A percentile compares a stretch with the other conserved stretches of the same genome.
phyloP scores from a whole-genome alignment of 2,888 invertebrate species.

The Eilema sororculum region DNA sequence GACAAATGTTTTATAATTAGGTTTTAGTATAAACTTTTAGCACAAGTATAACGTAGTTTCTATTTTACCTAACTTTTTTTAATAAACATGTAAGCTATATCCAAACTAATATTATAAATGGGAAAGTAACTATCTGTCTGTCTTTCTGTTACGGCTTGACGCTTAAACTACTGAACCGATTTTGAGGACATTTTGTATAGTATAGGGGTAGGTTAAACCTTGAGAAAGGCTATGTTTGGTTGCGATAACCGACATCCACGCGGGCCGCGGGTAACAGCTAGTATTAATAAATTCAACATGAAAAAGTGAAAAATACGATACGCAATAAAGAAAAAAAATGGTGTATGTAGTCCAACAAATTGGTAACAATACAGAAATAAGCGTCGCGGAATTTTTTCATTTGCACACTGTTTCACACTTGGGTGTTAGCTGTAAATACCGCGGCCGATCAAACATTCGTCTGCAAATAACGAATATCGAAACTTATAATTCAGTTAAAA shows the following conservation, averaged over 20 bases:
- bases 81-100: background rate
- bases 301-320: background rate
- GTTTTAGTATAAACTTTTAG: background rate
- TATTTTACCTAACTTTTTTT: background rate
- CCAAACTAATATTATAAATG: too few relatives aligned
- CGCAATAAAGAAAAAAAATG: background rate
- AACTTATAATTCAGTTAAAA: conserved; percentile 35
- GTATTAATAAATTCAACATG: background rate
- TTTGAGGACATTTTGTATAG: too few relatives aligned
- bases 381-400: conserved; percentile 80
- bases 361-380: conserved; percentile 79
- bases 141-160: too few relatives aligned
- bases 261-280: too few relatives aligned
- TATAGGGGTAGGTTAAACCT: too few relatives aligned
- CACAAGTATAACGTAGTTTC: background rate
- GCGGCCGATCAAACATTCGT: conserved; percentile 64
- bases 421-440: conserved; percentile 75
- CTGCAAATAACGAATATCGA: conserved; percentile 43
- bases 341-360: conserved; percentile 66
- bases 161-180: too few relatives aligned
- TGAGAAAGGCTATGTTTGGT: too few relatives aligned
- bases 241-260: too few relatives aligned
- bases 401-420: conserved; percentile 81
- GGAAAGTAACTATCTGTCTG: too few relatives aligned
- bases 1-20: conserved; percentile 10